These are phyloP conservation scores for Cheilinus undulatus DNA, from an alignment of 2,113 vertebrate genomes.

Conservation along the genomic window DNA sequence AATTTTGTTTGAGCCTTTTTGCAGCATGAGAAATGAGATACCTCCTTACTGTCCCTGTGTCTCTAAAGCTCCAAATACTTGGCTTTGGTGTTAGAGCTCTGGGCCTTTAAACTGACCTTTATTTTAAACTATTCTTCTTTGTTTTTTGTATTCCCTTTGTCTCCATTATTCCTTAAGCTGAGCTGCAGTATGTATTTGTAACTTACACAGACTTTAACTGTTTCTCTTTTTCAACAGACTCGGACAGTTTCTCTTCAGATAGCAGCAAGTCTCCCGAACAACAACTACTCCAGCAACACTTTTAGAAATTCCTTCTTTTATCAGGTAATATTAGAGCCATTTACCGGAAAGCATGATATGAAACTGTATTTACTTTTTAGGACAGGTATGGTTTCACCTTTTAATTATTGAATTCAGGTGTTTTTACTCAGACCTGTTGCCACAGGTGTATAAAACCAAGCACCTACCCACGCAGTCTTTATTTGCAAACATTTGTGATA, in stretches of 20 bases:
- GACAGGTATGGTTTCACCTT: not conserved
- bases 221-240: constrained; percentile 75
- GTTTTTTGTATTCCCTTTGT: not conserved
- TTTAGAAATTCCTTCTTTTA: constrained; percentile 91
- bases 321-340: constrained; percentile 80
- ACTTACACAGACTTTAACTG: not conserved
- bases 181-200: not conserved
- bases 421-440: too few relatives aligned
- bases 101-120: constrained; percentile 3
- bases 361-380: not conserved
- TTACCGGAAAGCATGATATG: not conserved
- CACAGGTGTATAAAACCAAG: too few relatives aligned
- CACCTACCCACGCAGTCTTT: too few relatives aligned
- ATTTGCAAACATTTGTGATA: too few relatives aligned
- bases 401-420: too few relatives aligned
- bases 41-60: not conserved
- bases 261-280: constrained; percentile 85
- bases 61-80: not conserved
- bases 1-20: not conserved
- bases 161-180: not conserved
- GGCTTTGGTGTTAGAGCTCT: not conserved
- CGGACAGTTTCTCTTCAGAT: constrained; percentile 85
- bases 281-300: constrained; percentile 79
- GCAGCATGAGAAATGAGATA: not conserved
- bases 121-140: not conserved